Evolutionary conservation across 2,888 invertebrate genomes (phyloP), one percentile per base, ranked within the genome.

Genomic region (Nebria salina): DNA sequence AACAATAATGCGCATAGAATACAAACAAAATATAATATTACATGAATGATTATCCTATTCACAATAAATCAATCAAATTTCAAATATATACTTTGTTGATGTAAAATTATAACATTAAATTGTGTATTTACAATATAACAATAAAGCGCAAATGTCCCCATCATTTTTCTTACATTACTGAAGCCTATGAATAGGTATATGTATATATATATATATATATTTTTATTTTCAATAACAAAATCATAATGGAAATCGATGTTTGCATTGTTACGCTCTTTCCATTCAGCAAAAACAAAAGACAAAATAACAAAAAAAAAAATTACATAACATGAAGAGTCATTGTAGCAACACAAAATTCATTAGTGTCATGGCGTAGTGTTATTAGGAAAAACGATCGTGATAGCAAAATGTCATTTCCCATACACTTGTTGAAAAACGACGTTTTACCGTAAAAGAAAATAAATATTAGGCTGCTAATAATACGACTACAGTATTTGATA

Each of bases 211-310:
- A 3, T 54, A 13, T 11, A 54, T 7, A 54, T 13, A 54, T 11
- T 54, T 54, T 54, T 70, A 34, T 70, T 79, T 79, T 79, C 75
- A 79, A 74, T 79, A 79, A 79, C 66, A 79, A 79, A 74, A 79
- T 65, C 74, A 79, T 74, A 79, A 79, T 65, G 79, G 54, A 79
- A 79, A 79, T 79, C 79, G 75, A 79, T 79, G 75, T 66, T 75
- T 66, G 75, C 75, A 79, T 79, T 79, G 79, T 79, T 79, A 75
- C 75, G 75, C 75, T 74, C 65, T 79, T 79, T 79, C 79, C 75
- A 79, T 79, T 79, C 79, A 79, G 75, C 79, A 79, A 79, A 79
- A 79, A 79, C 79, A 79, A 79, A 79, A 79, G 79, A 79, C 75
- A 79, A 66, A 74, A 75, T 54, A 74, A 65, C 66, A 79, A 74